Percentiles rank a stretch among this genome's conserved stretches.
Conservation (phyloP, 2,888 invertebrate genomes). For the Rambutsinella grinnellia region DNA sequence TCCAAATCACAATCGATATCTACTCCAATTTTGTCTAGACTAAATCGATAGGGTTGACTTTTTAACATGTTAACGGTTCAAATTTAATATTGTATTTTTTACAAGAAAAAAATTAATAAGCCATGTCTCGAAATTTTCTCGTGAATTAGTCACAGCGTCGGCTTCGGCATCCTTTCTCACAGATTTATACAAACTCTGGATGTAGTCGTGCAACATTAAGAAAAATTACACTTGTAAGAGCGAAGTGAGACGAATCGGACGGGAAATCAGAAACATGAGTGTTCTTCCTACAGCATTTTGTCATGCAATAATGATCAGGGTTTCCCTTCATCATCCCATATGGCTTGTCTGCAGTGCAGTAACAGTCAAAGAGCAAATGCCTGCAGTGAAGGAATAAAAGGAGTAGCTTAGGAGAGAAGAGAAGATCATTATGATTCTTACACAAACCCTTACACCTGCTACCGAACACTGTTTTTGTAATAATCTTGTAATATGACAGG, state of each 20-base stretch:
- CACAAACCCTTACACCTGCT: no score
- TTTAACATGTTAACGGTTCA: no score
- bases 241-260: conserved; percentile 37
- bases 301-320: conserved; percentile 18
- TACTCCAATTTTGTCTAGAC: no score
- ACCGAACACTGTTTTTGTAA: no score
- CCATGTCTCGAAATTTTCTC: no score
- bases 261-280: conserved; percentile 33
- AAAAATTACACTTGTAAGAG: not conserved
- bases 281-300: conserved; percentile 5
- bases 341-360: not conserved
- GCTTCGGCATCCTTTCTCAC: conserved; percentile 52
- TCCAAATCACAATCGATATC: no score
- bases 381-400: no score
- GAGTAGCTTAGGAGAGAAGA: not conserved
- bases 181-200: not conserved
- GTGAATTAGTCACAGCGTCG: conserved; percentile 1
- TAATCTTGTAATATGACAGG: no score
- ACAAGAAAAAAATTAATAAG: no score
- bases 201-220: not conserved
- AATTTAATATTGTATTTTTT: no score
- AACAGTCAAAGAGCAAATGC: no score
- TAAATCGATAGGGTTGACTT: no score
- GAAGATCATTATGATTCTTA: not conserved
- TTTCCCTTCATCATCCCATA: conserved; percentile 3